Evolutionary conservation across 2,888 invertebrate species (phyloP).

Genomic region (Chrysodeixis includens): DNA sequence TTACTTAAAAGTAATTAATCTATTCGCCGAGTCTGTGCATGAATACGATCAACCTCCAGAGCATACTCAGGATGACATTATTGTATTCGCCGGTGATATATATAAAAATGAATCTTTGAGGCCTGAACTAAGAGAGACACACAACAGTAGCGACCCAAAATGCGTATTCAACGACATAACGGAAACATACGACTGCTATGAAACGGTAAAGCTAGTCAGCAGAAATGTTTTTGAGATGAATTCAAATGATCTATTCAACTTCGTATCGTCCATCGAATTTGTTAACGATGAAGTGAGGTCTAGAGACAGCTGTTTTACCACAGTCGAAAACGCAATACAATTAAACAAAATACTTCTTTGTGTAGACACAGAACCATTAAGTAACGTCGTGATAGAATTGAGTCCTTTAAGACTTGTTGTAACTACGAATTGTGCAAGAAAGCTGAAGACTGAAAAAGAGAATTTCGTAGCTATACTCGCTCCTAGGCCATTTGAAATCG

Average conservation of each 20-base stretch:
- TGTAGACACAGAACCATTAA: accelerated
- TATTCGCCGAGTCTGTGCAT: no score
- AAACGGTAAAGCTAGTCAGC: constrained; percentile 40
- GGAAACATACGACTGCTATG: background rate
- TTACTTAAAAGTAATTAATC: no score
- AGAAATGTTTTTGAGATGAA: background rate
- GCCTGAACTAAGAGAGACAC: background rate
- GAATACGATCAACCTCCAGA: no score
- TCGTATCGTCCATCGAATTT: constrained; percentile 20
- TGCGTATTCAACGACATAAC: background rate
- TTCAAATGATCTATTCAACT: constrained; percentile 22
- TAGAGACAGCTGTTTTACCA: constrained; percentile 13
- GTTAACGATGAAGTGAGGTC: background rate
- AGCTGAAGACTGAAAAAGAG: background rate
- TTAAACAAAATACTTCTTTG: constrained; percentile 39
- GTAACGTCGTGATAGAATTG: constrained; percentile 8
- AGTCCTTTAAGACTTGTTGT: constrained; percentile 13
- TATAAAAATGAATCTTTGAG: no score
- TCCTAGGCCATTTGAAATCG: constrained; percentile 29
- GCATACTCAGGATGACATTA: no score
- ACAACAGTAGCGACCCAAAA: background rate
- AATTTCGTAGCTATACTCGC: constrained; percentile 41
- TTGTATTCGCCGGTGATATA: constrained; percentile 41
- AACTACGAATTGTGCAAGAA: background rate
- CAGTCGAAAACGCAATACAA: background rate